These are phyloP conservation scores for Mesochorus sp. DNA, from an alignment of 2,888 invertebrate genomes.

Conservation along the genomic window DNA sequence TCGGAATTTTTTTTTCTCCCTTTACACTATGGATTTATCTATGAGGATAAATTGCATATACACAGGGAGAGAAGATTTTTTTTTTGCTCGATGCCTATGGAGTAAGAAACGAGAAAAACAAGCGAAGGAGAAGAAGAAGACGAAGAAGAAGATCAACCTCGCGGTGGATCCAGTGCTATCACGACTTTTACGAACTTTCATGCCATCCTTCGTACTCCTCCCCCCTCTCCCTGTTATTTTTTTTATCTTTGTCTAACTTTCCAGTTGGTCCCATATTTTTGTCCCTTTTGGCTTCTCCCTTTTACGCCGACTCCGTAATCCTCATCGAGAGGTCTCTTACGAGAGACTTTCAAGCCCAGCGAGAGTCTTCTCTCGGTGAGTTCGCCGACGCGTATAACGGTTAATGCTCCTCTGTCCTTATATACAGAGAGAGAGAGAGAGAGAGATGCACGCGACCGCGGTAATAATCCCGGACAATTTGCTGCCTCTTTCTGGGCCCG, in stretches of 20 bases:
- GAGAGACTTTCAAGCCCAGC: not conserved
- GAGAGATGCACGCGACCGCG: slow-evolving; percentile 53
- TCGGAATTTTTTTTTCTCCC: slow-evolving; percentile 34
- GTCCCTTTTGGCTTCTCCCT: slow-evolving; percentile 22
- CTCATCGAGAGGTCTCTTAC: slow-evolving; percentile 18
- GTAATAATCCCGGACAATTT: slow-evolving; percentile 72
- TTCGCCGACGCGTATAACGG: slow-evolving; percentile 46
- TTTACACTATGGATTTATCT: not conserved
- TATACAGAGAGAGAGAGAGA: not conserved
- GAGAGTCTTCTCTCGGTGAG: slow-evolving; percentile 1
- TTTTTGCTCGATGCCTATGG: not conserved
- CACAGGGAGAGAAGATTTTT: slow-evolving; percentile 13
- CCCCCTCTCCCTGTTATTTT: slow-evolving; percentile 6
- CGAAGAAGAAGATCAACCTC: slow-evolving; percentile 4
- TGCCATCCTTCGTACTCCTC: slow-evolving; percentile 12
- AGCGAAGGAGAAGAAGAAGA: not conserved
- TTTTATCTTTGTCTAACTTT: not conserved
- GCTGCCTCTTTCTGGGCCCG: slow-evolving; percentile 53
- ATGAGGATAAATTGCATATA: slow-evolving; percentile 29
- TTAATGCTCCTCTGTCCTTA: slow-evolving; percentile 16
- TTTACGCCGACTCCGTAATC: slow-evolving; percentile 42
- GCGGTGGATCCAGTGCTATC: not conserved
- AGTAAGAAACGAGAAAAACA: slow-evolving; percentile 40
- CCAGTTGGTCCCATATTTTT: not conserved
- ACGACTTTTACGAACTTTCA: not conserved